Evolutionary conservation across 2,113 vertebrate genomes (phyloP), one percentile per base, ranked within the genome.

Genomic region (Andinoacara biseriatus): DNA sequence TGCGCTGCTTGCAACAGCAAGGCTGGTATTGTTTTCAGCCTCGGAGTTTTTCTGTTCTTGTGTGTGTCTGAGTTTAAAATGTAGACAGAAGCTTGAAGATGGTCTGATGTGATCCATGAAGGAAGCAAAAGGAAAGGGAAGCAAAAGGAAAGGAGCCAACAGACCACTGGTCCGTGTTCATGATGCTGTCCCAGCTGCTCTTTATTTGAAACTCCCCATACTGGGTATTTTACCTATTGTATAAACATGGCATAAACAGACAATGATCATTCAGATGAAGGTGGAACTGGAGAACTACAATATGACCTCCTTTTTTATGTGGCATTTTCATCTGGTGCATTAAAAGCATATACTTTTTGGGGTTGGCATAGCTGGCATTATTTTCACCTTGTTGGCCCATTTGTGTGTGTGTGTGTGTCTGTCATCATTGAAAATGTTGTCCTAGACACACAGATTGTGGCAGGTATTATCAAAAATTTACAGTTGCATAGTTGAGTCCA

Each of bases 371-470:
- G 43, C 46, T 26, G 49, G 65, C 49, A 69, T 69, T 69, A 69
- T 29, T 69, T 69, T 69, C 40, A 49, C 24, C 5, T 69, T 29
- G 24, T 29, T 49, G 63, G 40, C 33, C 33, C 6, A 33, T 67
- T 18, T 46, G 7, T 17, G 5, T 18, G 22, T 26, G 4, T 38
- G 29, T 62, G 58, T 33, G 10, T 62, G 9, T 49, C 0, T 69
- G 24, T 7, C 0, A 67, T 67, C 5, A 29, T 0, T 67, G 63
- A 67, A 43, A 67, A 49, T 49, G 40, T 67, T 40, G 40, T 43
- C 40, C 3, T 14, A 49, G 0, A 67, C 1, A 18, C 22, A 0
- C 40, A 43, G 11, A 43, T 1, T 49, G 0, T 46, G 14, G 43
- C 43, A 46, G 13, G 43, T 29, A 69, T 69, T 52, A 31, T 3